Evolutionary conservation across 2,113 vertebrate species (phyloP).

Genomic region (Budorcas taxicolor): DNA sequence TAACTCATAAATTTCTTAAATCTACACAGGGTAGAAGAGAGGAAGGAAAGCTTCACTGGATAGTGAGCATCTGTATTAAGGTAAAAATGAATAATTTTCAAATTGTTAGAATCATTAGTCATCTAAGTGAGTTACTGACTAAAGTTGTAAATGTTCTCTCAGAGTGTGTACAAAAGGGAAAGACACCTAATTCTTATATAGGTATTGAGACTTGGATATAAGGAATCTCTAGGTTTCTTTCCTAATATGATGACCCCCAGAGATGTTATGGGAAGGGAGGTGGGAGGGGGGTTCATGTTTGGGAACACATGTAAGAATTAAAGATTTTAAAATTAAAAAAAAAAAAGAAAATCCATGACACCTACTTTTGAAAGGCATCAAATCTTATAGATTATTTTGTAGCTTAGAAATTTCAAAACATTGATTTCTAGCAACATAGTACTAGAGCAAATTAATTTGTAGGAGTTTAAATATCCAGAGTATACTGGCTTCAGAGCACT

Average conservation of each 20-base stretch:
- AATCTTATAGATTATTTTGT: background rate
- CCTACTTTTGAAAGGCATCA: background rate
- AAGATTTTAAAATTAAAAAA: no score
- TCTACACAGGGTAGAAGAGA: background rate
- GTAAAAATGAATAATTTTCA: background rate
- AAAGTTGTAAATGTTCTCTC: background rate
- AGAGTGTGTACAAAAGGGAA: background rate
- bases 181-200: background rate
- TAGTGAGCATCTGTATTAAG: background rate
- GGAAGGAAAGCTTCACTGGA: background rate
- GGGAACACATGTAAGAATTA: no score
- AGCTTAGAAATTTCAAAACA: background rate
- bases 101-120: background rate
- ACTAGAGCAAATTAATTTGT: background rate
- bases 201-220: background rate
- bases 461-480: background rate
- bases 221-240: background rate
- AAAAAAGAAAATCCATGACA: background rate
- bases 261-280: no score
- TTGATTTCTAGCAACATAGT: background rate
- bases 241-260: no score
- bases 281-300: no score
- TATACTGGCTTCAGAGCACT: background rate
- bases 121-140: background rate
- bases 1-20: background rate